These are phyloP conservation scores for Coracopsis vasa DNA, from an alignment of 2,113 vertebrate genomes.

Conservation along the genomic window DNA sequence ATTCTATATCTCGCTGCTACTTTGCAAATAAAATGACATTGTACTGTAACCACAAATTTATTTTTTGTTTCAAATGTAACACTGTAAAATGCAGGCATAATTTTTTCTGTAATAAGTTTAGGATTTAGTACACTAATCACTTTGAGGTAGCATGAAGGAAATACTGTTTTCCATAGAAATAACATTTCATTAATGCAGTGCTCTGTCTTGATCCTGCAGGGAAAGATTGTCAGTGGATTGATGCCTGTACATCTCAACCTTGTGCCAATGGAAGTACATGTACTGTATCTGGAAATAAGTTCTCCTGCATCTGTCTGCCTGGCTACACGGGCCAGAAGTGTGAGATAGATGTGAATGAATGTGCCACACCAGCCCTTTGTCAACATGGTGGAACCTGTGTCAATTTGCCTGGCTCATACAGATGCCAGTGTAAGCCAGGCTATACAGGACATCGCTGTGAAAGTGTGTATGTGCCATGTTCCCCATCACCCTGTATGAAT, in stretches of 20 bases:
- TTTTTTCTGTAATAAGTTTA: neutral
- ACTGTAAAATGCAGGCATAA: neutral
- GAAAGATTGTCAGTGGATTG: slow-evolving; percentile 81
- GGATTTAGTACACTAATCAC: neutral
- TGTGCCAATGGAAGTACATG: slow-evolving; percentile 88
- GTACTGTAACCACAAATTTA: neutral
- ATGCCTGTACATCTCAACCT: slow-evolving; percentile 87
- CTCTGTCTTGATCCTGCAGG: slow-evolving; percentile 68
- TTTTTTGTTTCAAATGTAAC: neutral
- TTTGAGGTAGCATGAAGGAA: neutral
- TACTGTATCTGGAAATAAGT: slow-evolving; percentile 76
- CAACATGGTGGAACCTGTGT: slow-evolving; percentile 81
- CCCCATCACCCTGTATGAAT: slow-evolving; percentile 87
- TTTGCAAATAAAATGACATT: neutral
- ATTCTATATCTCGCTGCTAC: neutral
- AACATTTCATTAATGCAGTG: neutral
- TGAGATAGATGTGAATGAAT: slow-evolving; percentile 87
- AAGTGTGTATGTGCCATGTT: slow-evolving; percentile 83
- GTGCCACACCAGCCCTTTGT: slow-evolving; percentile 72
- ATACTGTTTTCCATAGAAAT: neutral
- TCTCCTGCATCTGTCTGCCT: slow-evolving; percentile 80
- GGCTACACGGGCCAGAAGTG: slow-evolving; percentile 86
- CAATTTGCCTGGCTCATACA: slow-evolving; percentile 84
- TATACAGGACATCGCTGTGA: slow-evolving; percentile 88
- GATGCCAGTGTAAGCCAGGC: slow-evolving; percentile 80